Evolutionary conservation across 2,888 invertebrate genomes (phyloP).

Genomic region (Eudemis profundana): DNA sequence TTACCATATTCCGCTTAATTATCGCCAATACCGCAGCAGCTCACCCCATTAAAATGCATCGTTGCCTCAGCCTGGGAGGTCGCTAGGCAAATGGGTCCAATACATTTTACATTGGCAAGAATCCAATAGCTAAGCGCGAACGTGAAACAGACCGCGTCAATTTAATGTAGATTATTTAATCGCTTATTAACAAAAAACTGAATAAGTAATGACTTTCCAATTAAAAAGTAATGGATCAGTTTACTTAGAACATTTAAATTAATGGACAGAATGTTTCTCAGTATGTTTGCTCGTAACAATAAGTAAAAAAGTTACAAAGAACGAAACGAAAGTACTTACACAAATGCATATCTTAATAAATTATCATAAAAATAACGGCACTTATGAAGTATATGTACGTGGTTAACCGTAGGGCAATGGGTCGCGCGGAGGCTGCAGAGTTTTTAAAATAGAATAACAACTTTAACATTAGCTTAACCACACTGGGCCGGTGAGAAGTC

Average conservation of each 20-base stretch:
- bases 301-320: constrained; percentile 19
- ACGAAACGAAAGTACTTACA: constrained; percentile 12
- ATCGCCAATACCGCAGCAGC: constrained; percentile 17
- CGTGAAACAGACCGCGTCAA: constrained; percentile 55
- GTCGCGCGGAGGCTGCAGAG: constrained; percentile 52
- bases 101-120: constrained; percentile 56
- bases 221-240: constrained; percentile 8
- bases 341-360: constrained; percentile 53
- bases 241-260: background rate
- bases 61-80: constrained; percentile 31
- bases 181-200: constrained; percentile 12
- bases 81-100: constrained; percentile 39
- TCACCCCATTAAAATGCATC: constrained; percentile 37
- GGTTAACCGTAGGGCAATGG: constrained; percentile 53
- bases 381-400: constrained; percentile 50
- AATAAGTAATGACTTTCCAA: constrained; percentile 20
- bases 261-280: constrained; percentile 6
- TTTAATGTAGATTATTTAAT: constrained; percentile 46
- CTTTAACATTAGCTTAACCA: constrained; percentile 12
- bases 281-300: background rate
- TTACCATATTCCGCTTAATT: constrained; percentile 17
- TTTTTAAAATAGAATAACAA: constrained; percentile 28
- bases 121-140: constrained; percentile 54
- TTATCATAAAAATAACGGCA: constrained; percentile 61
- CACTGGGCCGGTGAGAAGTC: background rate